Base-by-base conservation (phyloP, 1,140 invertebrate species). In the Portunus trituberculatus region DNA sequence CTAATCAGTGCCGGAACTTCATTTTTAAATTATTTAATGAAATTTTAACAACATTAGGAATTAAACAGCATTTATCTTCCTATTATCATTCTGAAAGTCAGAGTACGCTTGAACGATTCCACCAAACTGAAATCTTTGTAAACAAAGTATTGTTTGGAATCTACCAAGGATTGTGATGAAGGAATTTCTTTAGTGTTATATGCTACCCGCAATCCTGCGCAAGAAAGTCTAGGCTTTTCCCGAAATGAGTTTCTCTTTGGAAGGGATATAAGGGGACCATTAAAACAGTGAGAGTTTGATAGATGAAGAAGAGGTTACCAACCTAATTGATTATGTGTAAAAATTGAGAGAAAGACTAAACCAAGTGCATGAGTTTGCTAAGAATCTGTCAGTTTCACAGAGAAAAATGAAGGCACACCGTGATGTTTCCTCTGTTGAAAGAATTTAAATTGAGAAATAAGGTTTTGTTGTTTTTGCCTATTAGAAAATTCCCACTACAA, bases 81-180 rank as follows among this genome's bases (percentile, higher is more conserved):
- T 29, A 84, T 32, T 84, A 93, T 84, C 10, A 4, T 14, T 39
- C n/a, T n/a, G n/a, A n/a, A n/a, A n/a, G n/a, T n/a, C n/a, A n/a
- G n/a, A n/a, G n/a, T n/a, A n/a, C n/a, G n/a, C n/a, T n/a, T n/a
- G n/a, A n/a, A n/a, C n/a, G n/a, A n/a, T n/a, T n/a, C n/a, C n/a
- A n/a, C n/a, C n/a, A n/a, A n/a, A n/a, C n/a, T n/a, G n/a, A n/a
- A n/a, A n/a, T n/a, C n/a, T n/a, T n/a, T 93, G 92, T 39, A 84
- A 8, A 93, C 92, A 8, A 93, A 93, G 82, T 93, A 84, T 45
- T 93, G 92, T 31, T 29, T 93, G 7, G 92, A 93, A 84, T 46
- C 76, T 29, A 31, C 29, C 6, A 93, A 93, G 39, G 82, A 93
- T 39, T 93, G 92, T 67, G 67, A 93, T 93, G 92, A 84, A 39